Percentiles rank a stretch among this genome's conserved stretches.
Evolutionary conservation across 2,797 vertebrate genomes (phyloP).

Genomic region (Steatocranus sp.): DNA sequence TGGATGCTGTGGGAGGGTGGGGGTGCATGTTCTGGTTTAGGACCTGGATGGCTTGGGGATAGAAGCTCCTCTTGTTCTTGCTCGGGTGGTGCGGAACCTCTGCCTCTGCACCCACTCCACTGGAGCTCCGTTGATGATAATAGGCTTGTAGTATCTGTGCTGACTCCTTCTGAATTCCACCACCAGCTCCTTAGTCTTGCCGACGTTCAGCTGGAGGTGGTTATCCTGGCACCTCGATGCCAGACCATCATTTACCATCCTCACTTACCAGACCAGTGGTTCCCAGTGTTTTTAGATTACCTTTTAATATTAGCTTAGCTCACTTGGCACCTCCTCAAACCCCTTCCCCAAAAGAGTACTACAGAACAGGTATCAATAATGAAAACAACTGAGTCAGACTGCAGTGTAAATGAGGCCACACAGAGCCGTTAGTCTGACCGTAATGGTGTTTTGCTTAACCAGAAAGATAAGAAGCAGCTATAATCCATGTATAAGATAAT

Average conservation of each 20-base stretch:
- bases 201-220: background rate
- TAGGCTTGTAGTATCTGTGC: background rate
- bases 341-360: background rate
- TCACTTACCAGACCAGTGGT: background rate
- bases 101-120: background rate
- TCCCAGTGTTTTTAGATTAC: background rate
- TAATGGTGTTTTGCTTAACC: background rate
- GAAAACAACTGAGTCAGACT: background rate
- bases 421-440: background rate
- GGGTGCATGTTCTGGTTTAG: background rate
- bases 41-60: background rate
- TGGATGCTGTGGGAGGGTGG: background rate
- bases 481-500: background rate
- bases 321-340: background rate
- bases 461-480: background rate
- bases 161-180: background rate
- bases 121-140: background rate
- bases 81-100: background rate
- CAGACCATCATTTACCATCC: background rate
- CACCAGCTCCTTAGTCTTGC: background rate
- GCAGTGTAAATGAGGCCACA: background rate
- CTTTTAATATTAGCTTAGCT: background rate
- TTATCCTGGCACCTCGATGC: background rate
- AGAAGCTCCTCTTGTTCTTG: background rate
- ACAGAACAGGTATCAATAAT: background rate